phyloP scores from a whole-genome alignment of 2,797 vertebrate genomes.

The Chrysocyon brachyurus region DNA sequence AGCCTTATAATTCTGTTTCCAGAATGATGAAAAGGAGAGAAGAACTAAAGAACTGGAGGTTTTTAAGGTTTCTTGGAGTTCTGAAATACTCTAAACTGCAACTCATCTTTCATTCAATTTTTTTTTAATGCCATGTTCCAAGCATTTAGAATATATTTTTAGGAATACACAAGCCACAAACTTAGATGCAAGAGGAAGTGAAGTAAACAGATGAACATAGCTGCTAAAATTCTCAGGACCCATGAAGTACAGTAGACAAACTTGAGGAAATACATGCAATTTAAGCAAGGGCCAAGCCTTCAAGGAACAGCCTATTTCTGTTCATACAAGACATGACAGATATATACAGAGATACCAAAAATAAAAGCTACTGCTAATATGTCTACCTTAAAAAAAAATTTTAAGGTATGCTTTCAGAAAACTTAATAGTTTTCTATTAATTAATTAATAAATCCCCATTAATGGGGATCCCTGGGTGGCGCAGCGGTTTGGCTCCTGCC shows the following conservation, averaged over 20 bases:
- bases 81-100: conserved; percentile 61
- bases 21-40: conserved; percentile 41
- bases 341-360: conserved; percentile 50
- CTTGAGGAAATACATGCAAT: conserved; percentile 53
- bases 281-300: conserved; percentile 51
- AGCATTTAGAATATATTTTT: conserved; percentile 60
- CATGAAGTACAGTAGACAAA: not conserved
- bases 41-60: not conserved
- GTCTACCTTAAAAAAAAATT: not conserved
- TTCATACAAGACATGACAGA: conserved; percentile 39
- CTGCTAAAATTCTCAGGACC: conserved; percentile 59
- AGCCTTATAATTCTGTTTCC: conserved; percentile 28
- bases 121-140: conserved; percentile 50
- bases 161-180: conserved; percentile 44
- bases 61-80: conserved; percentile 57
- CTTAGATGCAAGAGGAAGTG: conserved; percentile 4
- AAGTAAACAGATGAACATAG: conserved; percentile 51
- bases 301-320: not conserved
- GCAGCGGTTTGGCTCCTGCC: no score
- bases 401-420: conserved; percentile 50
- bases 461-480: no score
- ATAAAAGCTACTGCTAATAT: conserved; percentile 54
- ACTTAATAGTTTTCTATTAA: not conserved
- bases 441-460: no score
- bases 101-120: conserved; percentile 17